phyloP scores from a whole-genome alignment of 2,888 invertebrate genomes.

The Timandra comae region DNA sequence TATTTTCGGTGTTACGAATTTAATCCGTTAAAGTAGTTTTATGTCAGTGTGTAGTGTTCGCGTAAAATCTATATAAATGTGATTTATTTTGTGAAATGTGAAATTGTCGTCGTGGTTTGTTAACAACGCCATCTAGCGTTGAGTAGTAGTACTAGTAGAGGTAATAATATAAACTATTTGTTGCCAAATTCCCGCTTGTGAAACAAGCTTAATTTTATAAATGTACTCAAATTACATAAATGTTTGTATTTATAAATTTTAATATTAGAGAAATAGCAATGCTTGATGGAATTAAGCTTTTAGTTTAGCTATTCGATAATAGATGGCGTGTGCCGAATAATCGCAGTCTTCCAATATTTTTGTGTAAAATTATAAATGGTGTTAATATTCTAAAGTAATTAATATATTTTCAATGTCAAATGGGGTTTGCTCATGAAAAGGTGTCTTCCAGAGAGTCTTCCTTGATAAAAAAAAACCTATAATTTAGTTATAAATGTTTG shows the following conservation, averaged over 20 bases:
- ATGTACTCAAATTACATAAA: constrained; percentile 4
- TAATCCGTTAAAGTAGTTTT: no score
- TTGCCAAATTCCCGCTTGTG: constrained; percentile 8
- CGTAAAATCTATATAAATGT: no score
- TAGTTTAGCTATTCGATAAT: constrained; percentile 18
- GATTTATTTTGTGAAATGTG: neutral
- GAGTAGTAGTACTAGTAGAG: constrained; percentile 19
- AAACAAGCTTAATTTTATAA: constrained; percentile 11
- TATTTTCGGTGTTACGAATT: neutral
- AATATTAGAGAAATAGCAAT: constrained; percentile 3
- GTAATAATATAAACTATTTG: neutral
- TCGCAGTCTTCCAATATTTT: constrained; percentile 33
- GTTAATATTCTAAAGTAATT: constrained; percentile 15
- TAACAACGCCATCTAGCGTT: constrained; percentile 29
- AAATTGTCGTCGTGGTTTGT: neutral
- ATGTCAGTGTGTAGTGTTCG: no score
- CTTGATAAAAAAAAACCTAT: constrained; percentile 18
- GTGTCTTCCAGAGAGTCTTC: constrained; percentile 50
- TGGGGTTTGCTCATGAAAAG: constrained; percentile 13
- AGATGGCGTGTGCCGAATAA: constrained; percentile 29
- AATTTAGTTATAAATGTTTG: constrained; percentile 16
- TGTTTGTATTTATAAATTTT: constrained; percentile 3
- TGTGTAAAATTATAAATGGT: constrained; percentile 10
- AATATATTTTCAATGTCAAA: constrained; percentile 69
- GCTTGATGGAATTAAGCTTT: constrained; percentile 14